phyloP scores from a whole-genome alignment of 2,888 invertebrate genomes.

The Tromatobia lineatoria region DNA sequence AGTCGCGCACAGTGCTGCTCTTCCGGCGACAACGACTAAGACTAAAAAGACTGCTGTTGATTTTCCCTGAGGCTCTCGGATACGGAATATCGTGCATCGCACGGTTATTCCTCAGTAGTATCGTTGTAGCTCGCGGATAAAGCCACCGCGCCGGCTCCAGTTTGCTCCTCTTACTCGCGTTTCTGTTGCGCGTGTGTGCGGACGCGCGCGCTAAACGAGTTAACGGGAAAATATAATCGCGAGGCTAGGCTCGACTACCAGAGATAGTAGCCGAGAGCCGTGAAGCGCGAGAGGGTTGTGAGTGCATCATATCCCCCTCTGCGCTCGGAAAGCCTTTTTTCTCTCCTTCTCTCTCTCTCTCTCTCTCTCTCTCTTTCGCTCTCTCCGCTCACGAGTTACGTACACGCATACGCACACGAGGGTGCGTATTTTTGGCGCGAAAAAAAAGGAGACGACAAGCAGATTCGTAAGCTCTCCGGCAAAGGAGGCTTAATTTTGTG shows the following conservation, averaged over 20 bases:
- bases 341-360: background rate
- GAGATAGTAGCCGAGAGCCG: constrained; percentile 34
- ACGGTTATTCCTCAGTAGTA: background rate
- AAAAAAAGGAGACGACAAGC: background rate
- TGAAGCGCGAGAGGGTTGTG: constrained; percentile 31
- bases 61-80: constrained; percentile 22
- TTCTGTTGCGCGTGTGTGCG: constrained; percentile 32
- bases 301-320: constrained; percentile 32
- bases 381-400: background rate
- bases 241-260: constrained; percentile 9
- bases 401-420: background rate
- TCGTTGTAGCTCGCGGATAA: background rate
- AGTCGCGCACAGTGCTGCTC: constrained; percentile 14
- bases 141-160: background rate
- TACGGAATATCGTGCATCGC: constrained; percentile 9
- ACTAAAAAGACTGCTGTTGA: background rate
- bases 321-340: background rate
- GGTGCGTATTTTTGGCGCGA: background rate
- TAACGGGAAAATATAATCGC: constrained; percentile 15
- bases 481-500: background rate
- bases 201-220: constrained; percentile 40
- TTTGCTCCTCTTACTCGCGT: background rate
- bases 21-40: constrained; percentile 19
- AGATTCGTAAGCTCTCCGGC: background rate
- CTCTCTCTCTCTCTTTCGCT: background rate